These are phyloP conservation scores for Aurelia sp. DNA, from an alignment of 30 jellyfish, hydroid and myxozoan genomes.

Conservation along the genomic window DNA sequence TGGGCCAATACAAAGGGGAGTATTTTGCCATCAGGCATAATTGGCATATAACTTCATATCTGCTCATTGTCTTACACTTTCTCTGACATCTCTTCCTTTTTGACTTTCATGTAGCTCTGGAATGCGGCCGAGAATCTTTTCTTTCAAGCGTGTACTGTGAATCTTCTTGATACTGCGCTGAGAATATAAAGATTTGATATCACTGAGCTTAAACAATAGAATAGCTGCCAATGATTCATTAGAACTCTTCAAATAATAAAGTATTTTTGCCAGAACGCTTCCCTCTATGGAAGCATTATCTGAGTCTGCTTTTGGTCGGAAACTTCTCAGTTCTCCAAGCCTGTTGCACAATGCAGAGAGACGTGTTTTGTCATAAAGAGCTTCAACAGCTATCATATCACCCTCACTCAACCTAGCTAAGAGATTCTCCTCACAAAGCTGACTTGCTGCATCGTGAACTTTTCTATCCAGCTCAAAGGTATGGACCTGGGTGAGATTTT, in stretches of 20 bases:
- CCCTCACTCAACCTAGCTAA: slow-evolving; percentile 20
- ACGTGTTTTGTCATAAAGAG: slow-evolving; percentile 18
- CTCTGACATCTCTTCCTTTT: slow-evolving; percentile 6
- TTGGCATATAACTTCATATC: too few species aligned
- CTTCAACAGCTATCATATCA: slow-evolving; percentile 26
- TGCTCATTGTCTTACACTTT: too few species aligned
- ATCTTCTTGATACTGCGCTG: not conserved
- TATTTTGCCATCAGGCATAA: too few species aligned
- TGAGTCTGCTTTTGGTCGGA: not conserved
- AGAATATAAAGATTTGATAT: too few species aligned
- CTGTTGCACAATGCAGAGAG: slow-evolving; percentile 14
- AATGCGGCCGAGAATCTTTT: slow-evolving; percentile 10
- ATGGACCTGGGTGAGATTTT: slow-evolving; percentile 19
- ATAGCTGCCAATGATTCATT: too few species aligned
- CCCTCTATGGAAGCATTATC: slow-evolving; percentile 15
- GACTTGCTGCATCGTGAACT: slow-evolving; percentile 37
- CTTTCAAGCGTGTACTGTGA: slow-evolving; percentile 23
- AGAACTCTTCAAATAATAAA: too few species aligned
- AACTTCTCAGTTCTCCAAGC: not conserved
- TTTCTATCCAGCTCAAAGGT: slow-evolving; percentile 16
- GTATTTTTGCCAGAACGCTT: not conserved
- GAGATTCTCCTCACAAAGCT: slow-evolving; percentile 3
- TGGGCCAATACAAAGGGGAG: too few species aligned
- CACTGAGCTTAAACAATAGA: too few species aligned
- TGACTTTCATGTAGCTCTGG: slow-evolving; percentile 5